phyloP scores from a whole-genome alignment of 2,888 invertebrate species.

The Epinotia bilunana region DNA sequence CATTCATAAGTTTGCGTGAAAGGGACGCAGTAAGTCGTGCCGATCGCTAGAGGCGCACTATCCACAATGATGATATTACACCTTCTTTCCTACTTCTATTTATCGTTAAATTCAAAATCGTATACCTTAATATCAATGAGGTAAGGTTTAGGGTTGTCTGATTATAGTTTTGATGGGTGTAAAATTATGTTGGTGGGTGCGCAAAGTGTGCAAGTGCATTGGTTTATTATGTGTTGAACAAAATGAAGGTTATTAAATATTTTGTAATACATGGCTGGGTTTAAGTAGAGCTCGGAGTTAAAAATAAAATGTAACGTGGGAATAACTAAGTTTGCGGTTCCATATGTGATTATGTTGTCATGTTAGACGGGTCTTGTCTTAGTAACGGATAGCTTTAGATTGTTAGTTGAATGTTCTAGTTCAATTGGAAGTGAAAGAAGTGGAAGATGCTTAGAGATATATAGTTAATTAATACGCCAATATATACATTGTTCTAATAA shows the following conservation, averaged over 20 bases:
- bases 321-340: slow-evolving; percentile 35
- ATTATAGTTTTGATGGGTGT: slow-evolving; percentile 37
- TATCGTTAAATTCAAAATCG: slow-evolving; percentile 50
- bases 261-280: slow-evolving; percentile 58
- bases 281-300: slow-evolving; percentile 43
- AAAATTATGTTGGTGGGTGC: slow-evolving; percentile 51
- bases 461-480: too few relatives aligned
- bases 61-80: slow-evolving; percentile 72
- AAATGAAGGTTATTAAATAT: slow-evolving; percentile 70
- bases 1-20: slow-evolving; percentile 47
- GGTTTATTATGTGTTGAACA: slow-evolving; percentile 75
- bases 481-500: too few relatives aligned
- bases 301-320: slow-evolving; percentile 40
- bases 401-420: slow-evolving; percentile 10
- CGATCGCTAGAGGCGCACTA: slow-evolving; percentile 68
- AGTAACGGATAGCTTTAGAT: slow-evolving; percentile 1
- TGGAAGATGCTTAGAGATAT: not conserved
- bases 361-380: slow-evolving; percentile 6
- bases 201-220: slow-evolving; percentile 61
- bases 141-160: slow-evolving; percentile 51
- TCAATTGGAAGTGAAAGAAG: not conserved
- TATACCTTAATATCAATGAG: slow-evolving; percentile 54
- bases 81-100: slow-evolving; percentile 57
- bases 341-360: slow-evolving; percentile 27
- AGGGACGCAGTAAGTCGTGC: slow-evolving; percentile 59